Evolutionary conservation across 2,888 invertebrate genomes (phyloP).

Genomic region (Hemicrepidius hirtus): DNA sequence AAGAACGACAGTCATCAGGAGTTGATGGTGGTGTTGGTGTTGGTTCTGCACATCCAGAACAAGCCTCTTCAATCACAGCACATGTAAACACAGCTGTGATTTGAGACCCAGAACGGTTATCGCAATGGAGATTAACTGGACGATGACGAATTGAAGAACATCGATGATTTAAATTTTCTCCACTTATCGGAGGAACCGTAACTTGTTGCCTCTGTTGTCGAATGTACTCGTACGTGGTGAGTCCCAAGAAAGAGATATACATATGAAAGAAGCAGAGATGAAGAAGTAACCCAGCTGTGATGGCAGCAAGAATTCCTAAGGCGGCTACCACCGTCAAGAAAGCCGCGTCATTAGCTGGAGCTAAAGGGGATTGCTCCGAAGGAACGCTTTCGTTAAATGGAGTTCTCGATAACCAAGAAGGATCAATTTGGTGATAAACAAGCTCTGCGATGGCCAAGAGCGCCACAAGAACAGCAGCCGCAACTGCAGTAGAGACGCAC

Average conservation of each 20-base stretch:
- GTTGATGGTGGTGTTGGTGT: conserved; percentile 72
- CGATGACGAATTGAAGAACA: conserved; percentile 59
- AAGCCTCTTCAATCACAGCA: conserved; percentile 74
- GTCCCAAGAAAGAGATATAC: conserved; percentile 87
- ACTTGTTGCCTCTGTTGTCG: conserved; percentile 73
- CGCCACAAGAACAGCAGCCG: conserved; percentile 82
- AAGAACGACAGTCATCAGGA: conserved; percentile 69
- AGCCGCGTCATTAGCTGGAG: conserved; percentile 75
- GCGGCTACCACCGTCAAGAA: conserved; percentile 77
- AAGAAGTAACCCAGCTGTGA: conserved; percentile 84
- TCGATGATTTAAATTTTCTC: conserved; percentile 47
- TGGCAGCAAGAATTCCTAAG: conserved; percentile 82
- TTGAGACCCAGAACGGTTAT: conserved; percentile 63
- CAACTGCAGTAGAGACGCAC: conserved; percentile 86
- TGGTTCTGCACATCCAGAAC: conserved; percentile 69
- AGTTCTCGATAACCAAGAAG: conserved; percentile 74
- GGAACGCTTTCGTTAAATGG: conserved; percentile 58
- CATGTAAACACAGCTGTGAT: conserved; percentile 71
- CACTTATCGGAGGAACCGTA: conserved; percentile 52
- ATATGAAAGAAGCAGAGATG: conserved; percentile 93
- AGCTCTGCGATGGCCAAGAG: conserved; percentile 83
- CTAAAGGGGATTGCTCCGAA: conserved; percentile 57
- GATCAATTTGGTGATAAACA: conserved; percentile 78
- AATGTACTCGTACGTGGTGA: conserved; percentile 94
- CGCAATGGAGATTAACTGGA: conserved; percentile 71